These are phyloP conservation scores for Amblyornis subalaris DNA, from an alignment of 2,113 vertebrate genomes.

Conservation along the genomic window DNA sequence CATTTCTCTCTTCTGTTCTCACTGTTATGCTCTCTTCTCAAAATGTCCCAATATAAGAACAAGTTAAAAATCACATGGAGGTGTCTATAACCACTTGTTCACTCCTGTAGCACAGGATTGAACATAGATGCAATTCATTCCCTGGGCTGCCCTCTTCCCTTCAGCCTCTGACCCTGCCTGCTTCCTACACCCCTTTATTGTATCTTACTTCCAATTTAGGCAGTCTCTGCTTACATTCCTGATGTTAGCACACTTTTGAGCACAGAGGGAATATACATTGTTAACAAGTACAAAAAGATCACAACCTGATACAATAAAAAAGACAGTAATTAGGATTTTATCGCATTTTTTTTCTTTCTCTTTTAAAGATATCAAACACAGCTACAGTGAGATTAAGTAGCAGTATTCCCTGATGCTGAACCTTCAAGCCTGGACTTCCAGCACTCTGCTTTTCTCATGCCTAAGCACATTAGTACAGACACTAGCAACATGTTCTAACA, in stretches of 20 bases:
- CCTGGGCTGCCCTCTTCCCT: background rate
- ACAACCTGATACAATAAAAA: background rate
- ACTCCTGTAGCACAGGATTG: background rate
- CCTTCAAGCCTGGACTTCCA: background rate
- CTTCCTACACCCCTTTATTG: rapidly evolving
- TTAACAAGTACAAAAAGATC: background rate
- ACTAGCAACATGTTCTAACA: background rate
- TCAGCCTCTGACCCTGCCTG: background rate
- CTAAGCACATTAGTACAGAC: background rate
- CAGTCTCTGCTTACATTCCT: background rate
- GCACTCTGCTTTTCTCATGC: background rate
- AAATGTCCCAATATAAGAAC: rapidly evolving
- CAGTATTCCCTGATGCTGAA: background rate
- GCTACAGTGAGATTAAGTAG: background rate
- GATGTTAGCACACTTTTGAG: background rate
- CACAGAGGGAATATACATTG: background rate
- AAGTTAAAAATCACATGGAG: background rate
- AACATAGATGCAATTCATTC: background rate
- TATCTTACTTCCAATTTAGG: background rate
- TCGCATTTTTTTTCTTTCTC: background rate
- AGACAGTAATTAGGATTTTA: rapidly evolving
- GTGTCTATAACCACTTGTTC: background rate
- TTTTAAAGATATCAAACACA: background rate
- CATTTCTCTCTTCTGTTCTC: rapidly evolving
- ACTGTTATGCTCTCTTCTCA: background rate